Conservation (phyloP, 1,140 invertebrate genomes). For the Euwallacea fornicatus region DNA sequence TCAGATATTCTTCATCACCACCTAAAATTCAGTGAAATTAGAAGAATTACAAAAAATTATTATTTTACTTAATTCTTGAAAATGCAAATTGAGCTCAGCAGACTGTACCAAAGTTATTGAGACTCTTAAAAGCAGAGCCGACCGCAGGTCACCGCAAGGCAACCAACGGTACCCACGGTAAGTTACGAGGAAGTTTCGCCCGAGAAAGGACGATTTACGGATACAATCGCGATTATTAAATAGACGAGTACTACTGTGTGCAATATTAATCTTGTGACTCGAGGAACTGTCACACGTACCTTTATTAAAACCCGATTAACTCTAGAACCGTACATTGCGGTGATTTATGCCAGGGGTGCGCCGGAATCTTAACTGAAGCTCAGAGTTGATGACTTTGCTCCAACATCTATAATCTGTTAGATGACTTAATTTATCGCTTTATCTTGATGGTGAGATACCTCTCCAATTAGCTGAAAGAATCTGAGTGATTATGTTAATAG, state of each 20-base stretch:
- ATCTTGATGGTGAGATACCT: neutral
- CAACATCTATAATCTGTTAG: too few species aligned
- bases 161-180: conserved; percentile 27
- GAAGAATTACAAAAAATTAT: neutral
- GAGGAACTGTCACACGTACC: conserved; percentile 30
- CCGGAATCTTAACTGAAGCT: neutral
- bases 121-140: conserved; percentile 14
- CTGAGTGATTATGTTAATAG: too few species aligned
- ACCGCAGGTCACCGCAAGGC: conserved; percentile 19
- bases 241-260: conserved; percentile 35
- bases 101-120: neutral
- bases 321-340: neutral
- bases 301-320: conserved; percentile 31
- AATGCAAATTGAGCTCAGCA: neutral
- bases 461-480: too few species aligned
- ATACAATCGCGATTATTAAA: conserved; percentile 39
- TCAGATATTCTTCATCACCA: neutral
- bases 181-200: conserved; percentile 29
- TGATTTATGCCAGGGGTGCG: conserved; percentile 26
- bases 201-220: conserved; percentile 36
- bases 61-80: neutral
- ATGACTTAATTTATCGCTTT: neutral
- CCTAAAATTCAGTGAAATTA: neutral
- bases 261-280: conserved; percentile 35
- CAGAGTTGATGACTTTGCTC: too few species aligned